These are phyloP conservation scores for Heliconius ismenius DNA, from an alignment of 2,888 invertebrate species.

Conservation along the genomic window DNA sequence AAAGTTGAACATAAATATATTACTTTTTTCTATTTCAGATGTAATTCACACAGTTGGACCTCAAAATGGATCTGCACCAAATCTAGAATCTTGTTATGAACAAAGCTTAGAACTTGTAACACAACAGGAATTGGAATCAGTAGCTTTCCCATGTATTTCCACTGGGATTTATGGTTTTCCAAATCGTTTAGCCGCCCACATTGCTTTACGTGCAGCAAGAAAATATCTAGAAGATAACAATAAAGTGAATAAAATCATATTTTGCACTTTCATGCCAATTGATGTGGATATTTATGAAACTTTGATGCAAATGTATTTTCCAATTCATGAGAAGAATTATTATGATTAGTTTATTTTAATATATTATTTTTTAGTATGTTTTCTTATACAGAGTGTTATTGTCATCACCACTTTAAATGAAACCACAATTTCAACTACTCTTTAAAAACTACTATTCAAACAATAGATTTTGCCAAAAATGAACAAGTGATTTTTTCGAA, in stretches of 20 bases:
- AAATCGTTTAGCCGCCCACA: slow-evolving; percentile 87
- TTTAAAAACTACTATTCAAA: too few species aligned
- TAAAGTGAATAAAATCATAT: slow-evolving; percentile 87
- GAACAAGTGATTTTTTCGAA: too few species aligned
- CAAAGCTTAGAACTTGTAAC: slow-evolving; percentile 83
- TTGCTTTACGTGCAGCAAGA: slow-evolving; percentile 86
- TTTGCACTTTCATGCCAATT: slow-evolving; percentile 88
- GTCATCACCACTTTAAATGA: too few species aligned
- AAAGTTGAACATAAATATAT: background rate
- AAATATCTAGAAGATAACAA: slow-evolving; percentile 82
- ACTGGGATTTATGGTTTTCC: slow-evolving; percentile 96
- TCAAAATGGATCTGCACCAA: slow-evolving; percentile 84
- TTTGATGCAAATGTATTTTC: slow-evolving; percentile 87
- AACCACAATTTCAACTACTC: too few species aligned
- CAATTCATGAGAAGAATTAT: slow-evolving; percentile 66
- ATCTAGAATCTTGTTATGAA: slow-evolving; percentile 86
- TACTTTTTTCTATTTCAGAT: slow-evolving; percentile 80
- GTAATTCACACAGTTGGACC: slow-evolving; percentile 96
- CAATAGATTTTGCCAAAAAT: too few species aligned
- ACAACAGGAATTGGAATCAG: slow-evolving; percentile 82
- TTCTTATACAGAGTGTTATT: background rate
- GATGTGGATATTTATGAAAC: slow-evolving; percentile 89
- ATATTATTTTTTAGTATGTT: background rate
- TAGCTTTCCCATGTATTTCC: slow-evolving; percentile 95
- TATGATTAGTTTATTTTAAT: slow-evolving; percentile 23